Evolutionary conservation across 2,797 vertebrate genomes (phyloP).

Genomic region (Enteromius mattozi): DNA sequence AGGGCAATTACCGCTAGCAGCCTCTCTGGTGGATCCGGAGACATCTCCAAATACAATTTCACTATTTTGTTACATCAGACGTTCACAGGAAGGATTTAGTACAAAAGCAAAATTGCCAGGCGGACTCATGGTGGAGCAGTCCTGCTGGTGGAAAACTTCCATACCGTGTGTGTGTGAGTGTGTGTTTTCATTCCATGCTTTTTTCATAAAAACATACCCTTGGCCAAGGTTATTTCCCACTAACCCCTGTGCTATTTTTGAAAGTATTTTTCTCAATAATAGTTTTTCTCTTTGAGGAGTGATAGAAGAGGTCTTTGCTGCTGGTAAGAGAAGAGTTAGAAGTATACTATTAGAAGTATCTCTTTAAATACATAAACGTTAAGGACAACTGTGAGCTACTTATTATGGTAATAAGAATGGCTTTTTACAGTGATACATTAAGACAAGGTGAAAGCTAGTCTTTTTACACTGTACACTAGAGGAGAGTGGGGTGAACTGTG

Average conservation of each 20-base stretch:
- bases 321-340: slow-evolving; percentile 46
- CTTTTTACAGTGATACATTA: slow-evolving; percentile 49
- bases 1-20: slow-evolving; percentile 85
- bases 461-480: slow-evolving; percentile 11
- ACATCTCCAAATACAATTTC: slow-evolving; percentile 86
- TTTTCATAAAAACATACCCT: slow-evolving; percentile 70
- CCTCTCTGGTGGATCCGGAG: slow-evolving; percentile 77
- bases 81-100: slow-evolving; percentile 77
- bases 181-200: slow-evolving; percentile 60
- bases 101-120: slow-evolving; percentile 71
- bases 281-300: slow-evolving; percentile 57
- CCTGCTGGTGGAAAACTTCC: slow-evolving; percentile 65
- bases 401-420: slow-evolving; percentile 49
- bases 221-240: slow-evolving; percentile 77
- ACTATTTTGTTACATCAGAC: slow-evolving; percentile 79
- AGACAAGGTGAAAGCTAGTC: slow-evolving; percentile 20
- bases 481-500: slow-evolving; percentile 20
- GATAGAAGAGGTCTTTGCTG: slow-evolving; percentile 37
- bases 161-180: slow-evolving; percentile 33
- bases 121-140: slow-evolving; percentile 61
- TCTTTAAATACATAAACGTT: slow-evolving; percentile 54
- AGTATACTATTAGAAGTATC: slow-evolving; percentile 49
- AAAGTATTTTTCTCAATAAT: slow-evolving; percentile 72
- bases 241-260: slow-evolving; percentile 77
- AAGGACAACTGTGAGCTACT: slow-evolving; percentile 38